Evolutionary conservation across 92 coral and sea anemone genomes (phyloP).

Genomic region (Porites divaricata): DNA sequence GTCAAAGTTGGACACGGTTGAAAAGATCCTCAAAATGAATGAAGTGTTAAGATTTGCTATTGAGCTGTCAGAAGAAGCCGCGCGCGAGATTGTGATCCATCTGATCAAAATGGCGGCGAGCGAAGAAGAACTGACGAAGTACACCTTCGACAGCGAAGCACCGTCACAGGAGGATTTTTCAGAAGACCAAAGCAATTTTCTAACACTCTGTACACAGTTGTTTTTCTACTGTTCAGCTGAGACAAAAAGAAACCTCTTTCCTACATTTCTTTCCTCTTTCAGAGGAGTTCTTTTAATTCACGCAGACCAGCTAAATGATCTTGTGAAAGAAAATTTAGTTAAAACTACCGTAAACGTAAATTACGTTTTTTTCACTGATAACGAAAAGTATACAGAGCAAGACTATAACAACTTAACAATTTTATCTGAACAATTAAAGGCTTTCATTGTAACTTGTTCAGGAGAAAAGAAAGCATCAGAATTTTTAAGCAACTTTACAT

Average conservation of each 20-base stretch:
- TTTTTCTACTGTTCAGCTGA: neutral
- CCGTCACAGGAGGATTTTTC: too few relatives aligned
- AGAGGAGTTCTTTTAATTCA: neutral
- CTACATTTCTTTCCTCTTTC: neutral
- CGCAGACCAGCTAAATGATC: neutral
- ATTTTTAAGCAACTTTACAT: neutral
- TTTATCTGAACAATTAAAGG: neutral
- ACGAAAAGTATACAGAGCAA: neutral
- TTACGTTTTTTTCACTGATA: neutral
- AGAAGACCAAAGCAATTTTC: neutral
- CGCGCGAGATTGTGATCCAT: too few relatives aligned
- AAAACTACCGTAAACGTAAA: neutral
- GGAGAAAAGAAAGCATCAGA: conserved; percentile 25
- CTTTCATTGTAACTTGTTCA: conserved; percentile 1
- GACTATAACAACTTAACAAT: neutral
- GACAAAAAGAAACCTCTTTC: neutral
- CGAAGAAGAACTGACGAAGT: too few relatives aligned
- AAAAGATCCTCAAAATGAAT: too few relatives aligned
- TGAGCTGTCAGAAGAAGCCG: too few relatives aligned
- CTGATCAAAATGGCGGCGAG: too few relatives aligned
- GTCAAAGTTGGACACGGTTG: too few relatives aligned
- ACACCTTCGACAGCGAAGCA: too few relatives aligned
- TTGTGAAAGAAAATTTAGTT: neutral
- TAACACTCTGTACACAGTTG: neutral
- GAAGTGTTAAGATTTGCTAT: too few relatives aligned